Base-by-base conservation (phyloP, 2,888 invertebrate genomes). In the Panzeria rudis region DNA sequence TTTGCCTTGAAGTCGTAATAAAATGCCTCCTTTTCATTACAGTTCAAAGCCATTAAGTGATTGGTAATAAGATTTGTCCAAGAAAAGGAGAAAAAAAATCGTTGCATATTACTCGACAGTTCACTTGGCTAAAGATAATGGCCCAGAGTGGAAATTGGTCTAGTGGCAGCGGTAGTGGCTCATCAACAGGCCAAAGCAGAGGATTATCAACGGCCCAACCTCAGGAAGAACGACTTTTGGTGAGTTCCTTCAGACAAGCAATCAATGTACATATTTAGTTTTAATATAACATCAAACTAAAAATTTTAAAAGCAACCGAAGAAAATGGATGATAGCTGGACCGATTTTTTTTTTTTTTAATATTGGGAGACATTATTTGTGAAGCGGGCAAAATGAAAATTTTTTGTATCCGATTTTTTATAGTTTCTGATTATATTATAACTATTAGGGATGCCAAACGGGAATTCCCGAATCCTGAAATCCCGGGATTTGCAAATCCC, bases 151-250 rank as follows among this genome's bases (percentile, higher is more conserved):
- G 87, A 75, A 81, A 52, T 82, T 92, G 92, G 92, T 92, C 92
- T 54, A 92, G 92, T 87, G 91, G 92, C 62, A 92, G 90, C 77
- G 89, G 90, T 25, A 88, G 89, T 64, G 87, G 90, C 56, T 89
- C 88, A 52, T 88, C 88, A 62, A 87, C 88, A 47, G 86, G 87
- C 6, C 90, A 90, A 44, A 90, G 91, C 56, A 89, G 91, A 38
- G 88, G 88, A 11, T 85, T 90, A 38, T 89, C 91, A 32, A 89
- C 89, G 9, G 83, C 87, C 25, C 89, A 89, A 9, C 87, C 89
- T 0, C 90, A 90, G 83, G 93, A 93, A 75, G 93, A 93, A 80
- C 89, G 93, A 25, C 88, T 93, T 56, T 90, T 92, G 90, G 93
- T 93, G 76, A 88, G 90, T 84, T 38, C 9, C 25, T 23, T 44